These are phyloP conservation scores for Cylas formicarius DNA, from an alignment of 1,140 invertebrate species.

Conservation along the genomic window DNA sequence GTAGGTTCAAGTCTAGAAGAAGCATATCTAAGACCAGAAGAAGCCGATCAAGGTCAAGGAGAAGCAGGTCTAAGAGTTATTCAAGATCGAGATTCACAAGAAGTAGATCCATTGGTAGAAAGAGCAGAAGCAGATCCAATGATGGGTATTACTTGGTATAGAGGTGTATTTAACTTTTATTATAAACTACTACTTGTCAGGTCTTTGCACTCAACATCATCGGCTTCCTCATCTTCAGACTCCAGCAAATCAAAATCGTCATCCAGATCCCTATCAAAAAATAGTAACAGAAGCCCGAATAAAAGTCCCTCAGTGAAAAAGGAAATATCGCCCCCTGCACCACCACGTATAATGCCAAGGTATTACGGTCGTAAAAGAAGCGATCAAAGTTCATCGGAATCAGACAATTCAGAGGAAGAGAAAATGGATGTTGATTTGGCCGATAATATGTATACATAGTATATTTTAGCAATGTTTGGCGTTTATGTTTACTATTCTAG, in stretches of 20 bases:
- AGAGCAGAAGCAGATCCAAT: conserved; percentile 31
- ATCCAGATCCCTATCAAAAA: conserved; percentile 13
- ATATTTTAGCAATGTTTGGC: conserved; percentile 1
- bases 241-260: conserved; percentile 13
- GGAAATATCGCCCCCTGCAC: conserved; percentile 23
- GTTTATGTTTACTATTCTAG: conserved; percentile 21
- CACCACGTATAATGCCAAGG: conserved; percentile 43
- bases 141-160: too few species aligned
- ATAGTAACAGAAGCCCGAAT: conserved; percentile 17
- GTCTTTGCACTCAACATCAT: conserved; percentile 9
- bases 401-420: conserved; percentile 32
- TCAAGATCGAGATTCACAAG: conserved; percentile 27
- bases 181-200: too few species aligned
- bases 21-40: conserved; percentile 30
- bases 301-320: conserved; percentile 40
- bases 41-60: conserved; percentile 7
- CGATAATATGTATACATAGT: conserved; percentile 18
- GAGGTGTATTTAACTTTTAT: too few species aligned
- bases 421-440: conserved; percentile 22
- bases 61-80: conserved; percentile 34
- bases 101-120: conserved; percentile 22
- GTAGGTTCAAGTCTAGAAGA: conserved; percentile 10
- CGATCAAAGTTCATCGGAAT: conserved; percentile 44
- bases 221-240: conserved; percentile 11
- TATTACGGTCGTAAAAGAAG: conserved; percentile 62